These are phyloP conservation scores for Cossypha niveicapilla DNA, from an alignment of 2,797 vertebrate genomes.

Conservation along the genomic window DNA sequence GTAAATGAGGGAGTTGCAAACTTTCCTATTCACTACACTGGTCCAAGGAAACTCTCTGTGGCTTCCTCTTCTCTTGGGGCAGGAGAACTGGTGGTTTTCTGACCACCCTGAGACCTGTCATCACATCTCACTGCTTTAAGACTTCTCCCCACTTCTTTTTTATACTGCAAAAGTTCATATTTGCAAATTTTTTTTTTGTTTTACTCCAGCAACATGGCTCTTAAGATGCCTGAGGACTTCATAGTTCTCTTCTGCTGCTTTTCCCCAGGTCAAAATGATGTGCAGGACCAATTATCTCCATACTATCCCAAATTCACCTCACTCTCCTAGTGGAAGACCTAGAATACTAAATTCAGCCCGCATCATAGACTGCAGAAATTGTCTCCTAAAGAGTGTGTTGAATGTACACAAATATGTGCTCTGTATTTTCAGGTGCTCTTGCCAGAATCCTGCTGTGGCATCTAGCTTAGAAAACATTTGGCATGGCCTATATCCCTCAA, in stretches of 20 bases:
- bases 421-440: background rate
- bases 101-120: background rate
- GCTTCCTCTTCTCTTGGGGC: accelerated
- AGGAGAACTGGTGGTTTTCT: background rate
- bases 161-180: background rate
- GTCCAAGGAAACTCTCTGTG: background rate
- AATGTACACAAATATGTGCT: background rate
- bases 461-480: background rate
- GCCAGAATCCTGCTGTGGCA: background rate
- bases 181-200: background rate
- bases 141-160: background rate
- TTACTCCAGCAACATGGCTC: background rate
- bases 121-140: background rate
- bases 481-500: background rate
- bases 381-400: background rate
- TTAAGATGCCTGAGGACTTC: background rate
- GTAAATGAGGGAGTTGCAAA: background rate
- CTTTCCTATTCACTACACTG: background rate
- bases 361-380: background rate
- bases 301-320: background rate
- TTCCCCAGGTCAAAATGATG: background rate
- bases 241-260: background rate
- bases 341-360: background rate
- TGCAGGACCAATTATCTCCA: background rate
- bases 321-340: background rate